Evolutionary conservation across 1,140 invertebrate genomes (phyloP), one percentile per base, ranked within the genome.

Genomic region (Lineus longissimus): DNA sequence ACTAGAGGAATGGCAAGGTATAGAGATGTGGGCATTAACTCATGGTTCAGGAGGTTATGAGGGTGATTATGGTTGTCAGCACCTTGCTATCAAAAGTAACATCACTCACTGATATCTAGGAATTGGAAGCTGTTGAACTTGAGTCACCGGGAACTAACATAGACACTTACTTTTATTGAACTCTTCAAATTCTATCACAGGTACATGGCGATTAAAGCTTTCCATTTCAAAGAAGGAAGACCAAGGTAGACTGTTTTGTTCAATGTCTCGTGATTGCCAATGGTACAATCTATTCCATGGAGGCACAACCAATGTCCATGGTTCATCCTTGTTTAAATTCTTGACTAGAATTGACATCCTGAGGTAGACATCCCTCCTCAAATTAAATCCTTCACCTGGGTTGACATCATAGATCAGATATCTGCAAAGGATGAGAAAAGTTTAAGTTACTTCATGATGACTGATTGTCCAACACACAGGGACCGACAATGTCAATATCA

Each of bases 321-420:
- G 72, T 22, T 76, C 70, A 41, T 79, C 67, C 15, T 84, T 82
- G 77, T 82, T 76, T 4, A 92, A 82, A 64, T 86, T 85, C 73
- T 86, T 84, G 0, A 92, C 83, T 70, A 96, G 87, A 58, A 90
- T 88, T 15, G 95, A 93, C 70, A 97, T 85, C 73, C 96, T 85
- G 82, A 98, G 88, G 72, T 95, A 98, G 11, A 98, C 95, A 86
- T 98, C 96, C 65, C 95, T 84, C 56, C 95, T 84, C 63, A 99
- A 84, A 85, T 99, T 99, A 76, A 99, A 98, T 0, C 96, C 96
- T 86, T 99, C 95, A 1, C 90, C 88, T 22, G 88, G 88, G 83
- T 97, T 98, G 0, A 97, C 89, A 82, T 97, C 92, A 81, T 97
- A 98, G 29, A 97, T 85, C 59, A 96, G 80, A 74, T 88, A 91